A percentile compares a stretch with the other conserved stretches of the same genome.
These are phyloP conservation scores for Panulirus ornatus DNA, from an alignment of 1,140 invertebrate genomes.

Conservation along the genomic window DNA sequence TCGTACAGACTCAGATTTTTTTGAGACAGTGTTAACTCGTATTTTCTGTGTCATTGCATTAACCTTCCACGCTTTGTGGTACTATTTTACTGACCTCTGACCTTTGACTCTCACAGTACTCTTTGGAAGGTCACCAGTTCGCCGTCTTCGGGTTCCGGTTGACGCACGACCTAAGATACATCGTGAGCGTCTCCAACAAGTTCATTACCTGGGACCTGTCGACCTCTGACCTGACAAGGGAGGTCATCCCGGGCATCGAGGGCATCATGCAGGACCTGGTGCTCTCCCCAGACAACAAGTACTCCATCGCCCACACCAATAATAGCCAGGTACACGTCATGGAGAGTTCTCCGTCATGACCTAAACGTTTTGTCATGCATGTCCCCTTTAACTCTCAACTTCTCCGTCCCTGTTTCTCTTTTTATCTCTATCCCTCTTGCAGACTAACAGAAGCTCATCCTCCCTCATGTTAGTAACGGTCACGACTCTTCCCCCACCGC, in stretches of 20 bases:
- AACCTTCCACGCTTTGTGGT: too few relatives aligned
- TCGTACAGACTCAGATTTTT: too few relatives aligned
- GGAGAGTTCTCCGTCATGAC: not conserved
- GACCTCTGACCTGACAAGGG: slow-evolving; percentile 93
- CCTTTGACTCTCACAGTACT: slow-evolving; percentile 84
- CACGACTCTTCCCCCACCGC: too few relatives aligned
- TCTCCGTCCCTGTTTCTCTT: not conserved
- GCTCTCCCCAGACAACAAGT: slow-evolving; percentile 97
- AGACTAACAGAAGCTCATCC: not conserved
- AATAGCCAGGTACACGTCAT: slow-evolving; percentile 88
- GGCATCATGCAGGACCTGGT: slow-evolving; percentile 97
- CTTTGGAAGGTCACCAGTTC: slow-evolving; percentile 97
- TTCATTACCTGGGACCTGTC: slow-evolving; percentile 98
- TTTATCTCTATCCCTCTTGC: not conserved
- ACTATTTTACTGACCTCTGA: not conserved
- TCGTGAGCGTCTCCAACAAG: slow-evolving; percentile 97
- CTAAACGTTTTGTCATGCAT: not conserved
- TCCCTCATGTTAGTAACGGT: too few relatives aligned
- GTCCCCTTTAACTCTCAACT: not conserved
- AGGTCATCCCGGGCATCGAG: slow-evolving; percentile 94
- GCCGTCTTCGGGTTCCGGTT: slow-evolving; percentile 96
- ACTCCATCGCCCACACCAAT: slow-evolving; percentile 96
- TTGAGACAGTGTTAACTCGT: too few relatives aligned
- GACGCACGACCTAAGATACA: slow-evolving; percentile 94
- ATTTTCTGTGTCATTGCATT: too few relatives aligned